A percentile compares a stretch with the other conserved stretches of the same genome.
Evolutionary conservation across 2,888 invertebrate genomes (phyloP).

Genomic region (Sicus ferrugineus): DNA sequence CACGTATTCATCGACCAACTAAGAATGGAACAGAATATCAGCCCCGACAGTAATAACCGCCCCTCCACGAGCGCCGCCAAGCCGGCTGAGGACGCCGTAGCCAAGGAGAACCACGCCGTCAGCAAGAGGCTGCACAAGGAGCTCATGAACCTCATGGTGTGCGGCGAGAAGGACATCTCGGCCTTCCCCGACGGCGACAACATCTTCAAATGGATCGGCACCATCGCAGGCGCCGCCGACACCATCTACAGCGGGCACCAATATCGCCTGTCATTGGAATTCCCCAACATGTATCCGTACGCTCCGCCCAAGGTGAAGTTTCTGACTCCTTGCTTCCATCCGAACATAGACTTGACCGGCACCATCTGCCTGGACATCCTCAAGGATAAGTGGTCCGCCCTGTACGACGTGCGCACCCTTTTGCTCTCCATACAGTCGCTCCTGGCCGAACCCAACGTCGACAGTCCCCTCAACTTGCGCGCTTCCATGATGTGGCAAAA

Average conservation of each 20-base stretch:
- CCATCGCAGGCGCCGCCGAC: conserved; percentile 88
- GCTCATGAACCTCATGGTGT: conserved; percentile 89
- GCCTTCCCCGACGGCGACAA: conserved; percentile 98
- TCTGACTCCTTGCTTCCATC: conserved; percentile 92
- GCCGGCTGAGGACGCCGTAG: conserved; percentile 82
- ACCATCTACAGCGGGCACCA: conserved; percentile 90
- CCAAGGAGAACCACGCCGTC: conserved; percentile 86
- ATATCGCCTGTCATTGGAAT: conserved; percentile 89
- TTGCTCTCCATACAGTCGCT: conserved; percentile 92
- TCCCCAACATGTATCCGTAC: conserved; percentile 94
- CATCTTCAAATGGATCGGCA: conserved; percentile 95
- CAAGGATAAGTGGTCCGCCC: conserved; percentile 96
- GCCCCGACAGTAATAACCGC: conserved; percentile 79
- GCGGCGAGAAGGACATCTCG: conserved; percentile 88
- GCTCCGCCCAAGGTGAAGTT: conserved; percentile 91
- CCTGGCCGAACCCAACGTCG: conserved; percentile 91
- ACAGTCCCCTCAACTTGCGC: conserved; percentile 89
- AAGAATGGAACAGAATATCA: conserved; percentile 87
- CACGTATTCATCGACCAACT: too few species aligned
- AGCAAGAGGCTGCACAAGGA: conserved; percentile 93
- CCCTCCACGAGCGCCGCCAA: conserved; percentile 78
- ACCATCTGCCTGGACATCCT: conserved; percentile 96
- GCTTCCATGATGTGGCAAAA: conserved; percentile 92
- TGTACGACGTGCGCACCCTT: conserved; percentile 94
- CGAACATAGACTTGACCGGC: conserved; percentile 86